phyloP scores from a whole-genome alignment of 2,888 invertebrate genomes.

The Nomada hirtipes region DNA sequence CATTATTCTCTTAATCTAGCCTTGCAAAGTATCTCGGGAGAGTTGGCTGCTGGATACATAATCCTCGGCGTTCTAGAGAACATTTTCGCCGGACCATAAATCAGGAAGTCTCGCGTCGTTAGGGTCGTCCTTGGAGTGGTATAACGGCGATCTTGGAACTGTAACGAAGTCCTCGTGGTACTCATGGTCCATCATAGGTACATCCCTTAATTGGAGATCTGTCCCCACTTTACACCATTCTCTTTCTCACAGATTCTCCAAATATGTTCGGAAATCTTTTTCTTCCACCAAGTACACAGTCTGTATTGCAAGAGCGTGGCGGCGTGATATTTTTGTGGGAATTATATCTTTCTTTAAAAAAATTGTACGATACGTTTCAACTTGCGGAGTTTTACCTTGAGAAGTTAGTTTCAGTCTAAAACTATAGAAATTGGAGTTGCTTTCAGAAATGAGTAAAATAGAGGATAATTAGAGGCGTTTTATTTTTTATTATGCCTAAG shows the following conservation, averaged over 20 bases:
- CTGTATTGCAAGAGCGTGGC: no score
- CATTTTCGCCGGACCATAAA: conserved; percentile 73
- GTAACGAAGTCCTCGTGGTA: conserved; percentile 72
- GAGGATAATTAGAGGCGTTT: no score
- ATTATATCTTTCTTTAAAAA: no score
- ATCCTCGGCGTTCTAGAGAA: conserved; percentile 60
- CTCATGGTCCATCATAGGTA: conserved; percentile 46
- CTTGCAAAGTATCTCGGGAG: conserved; percentile 55
- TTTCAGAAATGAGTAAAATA: no score
- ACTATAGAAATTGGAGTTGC: no score
- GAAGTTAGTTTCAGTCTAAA: no score
- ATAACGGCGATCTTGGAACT: conserved; percentile 74
- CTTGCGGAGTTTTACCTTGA: no score
- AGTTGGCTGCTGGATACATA: conserved; percentile 66
- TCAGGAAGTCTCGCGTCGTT: conserved; percentile 75
- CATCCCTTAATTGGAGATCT: conserved; percentile 68
- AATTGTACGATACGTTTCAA: no score
- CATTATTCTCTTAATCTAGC: conserved; percentile 68
- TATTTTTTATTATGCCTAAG: no score
- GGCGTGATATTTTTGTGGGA: no score
- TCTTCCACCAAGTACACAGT: not conserved
- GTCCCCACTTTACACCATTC: conserved; percentile 28
- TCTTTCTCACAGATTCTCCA: not conserved
- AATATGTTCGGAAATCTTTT: not conserved
- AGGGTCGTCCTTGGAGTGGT: conserved; percentile 72